phyloP scores from a whole-genome alignment of 2,888 invertebrate species.

The Zygothrica quintamaculata region DNA sequence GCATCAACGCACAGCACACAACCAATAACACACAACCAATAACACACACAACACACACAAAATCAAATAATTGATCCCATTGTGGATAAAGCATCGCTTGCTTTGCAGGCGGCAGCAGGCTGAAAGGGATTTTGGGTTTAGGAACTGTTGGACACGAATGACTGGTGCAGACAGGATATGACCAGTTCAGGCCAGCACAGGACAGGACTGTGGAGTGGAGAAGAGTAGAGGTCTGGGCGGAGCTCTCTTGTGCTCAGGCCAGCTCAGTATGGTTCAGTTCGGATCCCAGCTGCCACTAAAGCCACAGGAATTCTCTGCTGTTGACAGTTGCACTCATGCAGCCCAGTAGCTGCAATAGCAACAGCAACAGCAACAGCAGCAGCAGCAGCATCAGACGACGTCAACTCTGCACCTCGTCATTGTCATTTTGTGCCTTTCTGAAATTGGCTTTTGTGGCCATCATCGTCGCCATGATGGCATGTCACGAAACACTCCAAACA shows the following conservation, averaged over 20 bases:
- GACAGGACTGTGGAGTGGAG: too few species aligned
- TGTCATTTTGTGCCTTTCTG: constrained; percentile 49
- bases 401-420: constrained; percentile 42
- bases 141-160: constrained; percentile 25
- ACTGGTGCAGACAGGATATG: constrained; percentile 33
- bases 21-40: constrained; percentile 22
- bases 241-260: too few species aligned
- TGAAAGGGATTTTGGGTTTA: neutral
- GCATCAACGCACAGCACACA: constrained; percentile 61
- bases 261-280: too few species aligned
- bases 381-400: constrained; percentile 3
- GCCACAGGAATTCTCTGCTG: constrained; percentile 60
- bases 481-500: neutral
- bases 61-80: constrained; percentile 78
- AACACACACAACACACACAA: constrained; percentile 61
- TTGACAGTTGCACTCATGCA: constrained; percentile 56
- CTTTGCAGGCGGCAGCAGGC: constrained; percentile 36
- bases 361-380: constrained; percentile 2
- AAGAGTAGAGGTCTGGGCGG: too few species aligned
- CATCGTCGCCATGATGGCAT: constrained; percentile 10
- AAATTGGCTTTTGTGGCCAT: constrained; percentile 54
- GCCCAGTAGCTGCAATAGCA: constrained; percentile 1
- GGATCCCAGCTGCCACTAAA: constrained; percentile 1
- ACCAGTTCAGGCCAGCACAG: neutral
- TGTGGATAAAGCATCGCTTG: constrained; percentile 62